These are phyloP conservation scores for Pogoniulus pusillus DNA, from an alignment of 2,797 vertebrate genomes.

Conservation along the genomic window DNA sequence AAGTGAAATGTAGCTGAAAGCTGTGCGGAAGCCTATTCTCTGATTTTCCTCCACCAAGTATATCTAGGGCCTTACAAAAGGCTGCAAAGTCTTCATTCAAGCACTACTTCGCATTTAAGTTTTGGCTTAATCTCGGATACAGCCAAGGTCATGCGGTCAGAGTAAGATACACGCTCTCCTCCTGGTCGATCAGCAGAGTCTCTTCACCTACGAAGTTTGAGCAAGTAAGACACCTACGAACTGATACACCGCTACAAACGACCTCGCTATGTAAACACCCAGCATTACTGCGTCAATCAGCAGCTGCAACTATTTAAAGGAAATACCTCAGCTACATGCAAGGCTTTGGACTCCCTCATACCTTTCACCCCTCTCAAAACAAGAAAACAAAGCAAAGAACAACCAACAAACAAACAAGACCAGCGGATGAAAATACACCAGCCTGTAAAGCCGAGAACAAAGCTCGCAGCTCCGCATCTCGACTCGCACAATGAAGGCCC, in stretches of 20 bases:
- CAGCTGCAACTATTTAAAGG: fast-evolving
- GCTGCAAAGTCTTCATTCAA: background rate
- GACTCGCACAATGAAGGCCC: slow-evolving; percentile 22
- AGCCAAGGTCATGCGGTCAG: slow-evolving; percentile 13
- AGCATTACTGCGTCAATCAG: fast-evolving
- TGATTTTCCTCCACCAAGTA: background rate
- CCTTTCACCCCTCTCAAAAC: background rate
- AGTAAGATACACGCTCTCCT: background rate
- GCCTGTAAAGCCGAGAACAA: slow-evolving; percentile 4
- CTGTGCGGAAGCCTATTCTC: background rate
- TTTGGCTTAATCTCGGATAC: background rate
- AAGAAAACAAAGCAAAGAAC: too few species aligned
- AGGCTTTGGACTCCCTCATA: background rate
- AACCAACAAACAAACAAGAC: background rate
- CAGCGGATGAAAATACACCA: fast-evolving
- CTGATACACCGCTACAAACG: fast-evolving
- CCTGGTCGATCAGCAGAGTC: background rate
- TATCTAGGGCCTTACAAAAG: background rate
- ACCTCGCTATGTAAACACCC: background rate
- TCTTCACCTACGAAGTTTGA: background rate
- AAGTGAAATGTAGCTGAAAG: background rate
- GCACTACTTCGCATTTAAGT: background rate
- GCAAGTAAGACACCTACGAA: background rate
- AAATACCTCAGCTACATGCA: background rate
- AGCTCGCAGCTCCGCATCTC: slow-evolving; percentile 11